Evolutionary conservation across 2,113 vertebrate species (phyloP).

Genomic region (Megalops atlanticus): DNA sequence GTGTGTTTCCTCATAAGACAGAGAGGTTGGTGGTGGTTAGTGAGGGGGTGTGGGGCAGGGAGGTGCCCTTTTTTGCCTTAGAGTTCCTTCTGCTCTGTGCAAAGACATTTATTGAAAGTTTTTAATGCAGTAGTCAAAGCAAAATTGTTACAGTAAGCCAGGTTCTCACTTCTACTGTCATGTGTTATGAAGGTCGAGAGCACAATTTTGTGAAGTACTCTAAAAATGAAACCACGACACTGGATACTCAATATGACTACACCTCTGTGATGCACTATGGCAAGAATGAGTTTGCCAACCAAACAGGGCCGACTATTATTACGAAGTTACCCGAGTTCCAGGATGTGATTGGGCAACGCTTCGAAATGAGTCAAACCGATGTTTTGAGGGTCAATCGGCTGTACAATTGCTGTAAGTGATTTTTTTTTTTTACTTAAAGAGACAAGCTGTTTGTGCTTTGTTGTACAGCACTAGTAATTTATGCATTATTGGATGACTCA

Average conservation of each 20-base stretch:
- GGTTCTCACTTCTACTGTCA: too few relatives aligned
- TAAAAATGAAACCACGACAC: conserved; percentile 53
- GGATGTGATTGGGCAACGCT: conserved; percentile 74
- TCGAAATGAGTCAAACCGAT: conserved; percentile 78
- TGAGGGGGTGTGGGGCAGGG: too few relatives aligned
- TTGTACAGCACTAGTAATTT: neutral
- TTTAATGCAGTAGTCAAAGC: too few relatives aligned
- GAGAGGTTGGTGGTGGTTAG: too few relatives aligned
- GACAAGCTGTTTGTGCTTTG: neutral
- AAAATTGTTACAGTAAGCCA: too few relatives aligned
- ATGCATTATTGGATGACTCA: neutral
- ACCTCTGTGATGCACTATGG: conserved; percentile 82
- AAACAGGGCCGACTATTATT: conserved; percentile 71
- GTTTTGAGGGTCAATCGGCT: conserved; percentile 69
- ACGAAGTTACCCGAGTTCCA: conserved; percentile 70
- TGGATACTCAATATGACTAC: conserved; percentile 81
- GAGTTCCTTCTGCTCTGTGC: too few relatives aligned
- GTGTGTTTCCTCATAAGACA: too few relatives aligned
- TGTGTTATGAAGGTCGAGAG: conserved; percentile 58
- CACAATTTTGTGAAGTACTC: conserved; percentile 69
- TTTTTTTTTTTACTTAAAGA: conserved; percentile 11
- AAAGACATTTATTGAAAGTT: too few relatives aligned
- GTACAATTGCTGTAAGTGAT: conserved; percentile 75
- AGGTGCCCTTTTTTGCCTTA: too few relatives aligned
- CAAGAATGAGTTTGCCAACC: conserved; percentile 67